Conservation (phyloP, 2,797 vertebrate genomes). For the Philypnodon macrostomus region DNA sequence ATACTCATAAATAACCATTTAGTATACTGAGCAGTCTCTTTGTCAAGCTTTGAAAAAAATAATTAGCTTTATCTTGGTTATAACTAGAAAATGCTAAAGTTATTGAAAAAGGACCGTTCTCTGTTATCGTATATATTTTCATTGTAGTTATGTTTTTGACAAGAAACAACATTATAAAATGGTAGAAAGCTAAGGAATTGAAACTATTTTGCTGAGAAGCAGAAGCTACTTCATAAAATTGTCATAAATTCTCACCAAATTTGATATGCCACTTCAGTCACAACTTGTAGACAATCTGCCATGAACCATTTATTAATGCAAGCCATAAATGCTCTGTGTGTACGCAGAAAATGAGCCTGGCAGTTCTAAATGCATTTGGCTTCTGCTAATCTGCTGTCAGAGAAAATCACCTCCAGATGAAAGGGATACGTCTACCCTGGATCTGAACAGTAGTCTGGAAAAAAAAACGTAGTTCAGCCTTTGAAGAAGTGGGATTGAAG, state of each 20-base stretch:
- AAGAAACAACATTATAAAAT: too few species aligned
- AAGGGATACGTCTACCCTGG: constrained; percentile 58
- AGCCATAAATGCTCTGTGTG: constrained; percentile 40
- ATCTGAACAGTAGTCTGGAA: constrained; percentile 44
- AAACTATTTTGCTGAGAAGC: background rate
- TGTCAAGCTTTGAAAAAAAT: too few species aligned
- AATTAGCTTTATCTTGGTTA: too few species aligned
- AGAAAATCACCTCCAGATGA: constrained; percentile 64
- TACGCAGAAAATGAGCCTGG: constrained; percentile 50
- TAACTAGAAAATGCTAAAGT: too few species aligned
- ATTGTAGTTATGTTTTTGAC: too few species aligned
- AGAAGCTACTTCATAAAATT: background rate
- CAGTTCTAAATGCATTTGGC: constrained; percentile 53
- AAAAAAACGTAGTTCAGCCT: constrained; percentile 26
- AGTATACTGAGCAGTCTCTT: too few species aligned
- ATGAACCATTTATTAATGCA: constrained; percentile 52
- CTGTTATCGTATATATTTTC: too few species aligned
- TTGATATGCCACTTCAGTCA: constrained; percentile 30
- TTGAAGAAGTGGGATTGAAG: constrained; percentile 58
- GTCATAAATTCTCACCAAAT: constrained; percentile 7
- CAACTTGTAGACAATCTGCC: constrained; percentile 26
- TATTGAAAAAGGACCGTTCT: too few species aligned
- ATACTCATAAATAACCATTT: too few species aligned
- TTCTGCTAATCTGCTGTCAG: constrained; percentile 68
- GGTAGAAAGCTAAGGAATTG: constrained; percentile 3